Base-by-base conservation (phyloP, 2,888 invertebrate species). In the Athripsodes cinereus region DNA sequence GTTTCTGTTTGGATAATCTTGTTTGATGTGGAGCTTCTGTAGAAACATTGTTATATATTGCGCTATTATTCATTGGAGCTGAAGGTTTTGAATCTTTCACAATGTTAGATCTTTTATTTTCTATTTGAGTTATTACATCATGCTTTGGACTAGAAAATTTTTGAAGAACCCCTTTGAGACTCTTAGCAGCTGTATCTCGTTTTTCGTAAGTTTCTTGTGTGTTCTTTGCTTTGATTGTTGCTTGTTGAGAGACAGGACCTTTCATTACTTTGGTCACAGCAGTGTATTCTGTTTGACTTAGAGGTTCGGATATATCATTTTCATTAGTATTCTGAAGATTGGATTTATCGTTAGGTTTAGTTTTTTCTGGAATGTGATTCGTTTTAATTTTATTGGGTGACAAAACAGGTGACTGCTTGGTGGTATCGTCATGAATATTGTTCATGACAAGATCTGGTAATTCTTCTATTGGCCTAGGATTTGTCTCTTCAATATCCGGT, bases 211-310 rank as follows among this genome's bases (percentile, higher is more conserved):
- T 76, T 64, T 74, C 80, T 69, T 81, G 81, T 52, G 83, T 82
- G 6, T 76, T 70, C 60, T 74, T 71, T 66, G 74, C 72, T 47
- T 75, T 77, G 18, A 85, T 83, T 16, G 87, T 84, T 34, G 89
- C 90, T 63, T 85, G 82, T 67, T 89, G 89, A 59, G 84, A 80
- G 59, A 86, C 82, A 0, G 89, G 88, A 0, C 85, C 88, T 52
- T 81, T 78, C 88, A 89, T 89, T n/a, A 89, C 88, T 67, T 82
- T 84, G 52, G 79, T 79, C 60, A 86, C 83, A 61, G 87, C 83
- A 58, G 78, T 78, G 68, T 86, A 84, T 69, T 84, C 83, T 16
- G 79, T 79, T 50, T 61, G 61, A 19, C 22, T 51, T 19, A 60
- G 34, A 35, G 81, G 70, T 60, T 73, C 73, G 56, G 72, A 74